phyloP scores from a whole-genome alignment of 2,888 invertebrate species.

The Nymphalis c-album region DNA sequence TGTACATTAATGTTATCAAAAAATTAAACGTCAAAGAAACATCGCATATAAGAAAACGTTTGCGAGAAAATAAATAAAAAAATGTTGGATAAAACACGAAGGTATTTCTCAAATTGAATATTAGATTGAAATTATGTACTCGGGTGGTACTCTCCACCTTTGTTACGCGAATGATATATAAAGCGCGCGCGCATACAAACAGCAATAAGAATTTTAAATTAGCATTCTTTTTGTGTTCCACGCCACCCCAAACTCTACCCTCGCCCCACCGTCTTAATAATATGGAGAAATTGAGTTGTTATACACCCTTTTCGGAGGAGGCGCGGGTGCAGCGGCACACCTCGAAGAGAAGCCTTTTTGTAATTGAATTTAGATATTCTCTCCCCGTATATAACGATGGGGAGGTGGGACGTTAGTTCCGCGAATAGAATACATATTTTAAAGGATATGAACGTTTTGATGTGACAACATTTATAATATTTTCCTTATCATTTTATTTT shows the following conservation, averaged over 20 bases:
- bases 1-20: too few relatives aligned
- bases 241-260: constrained; percentile 68
- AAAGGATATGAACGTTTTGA: constrained; percentile 67
- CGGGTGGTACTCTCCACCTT: constrained; percentile 69
- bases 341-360: constrained; percentile 76
- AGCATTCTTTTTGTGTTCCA: constrained; percentile 79
- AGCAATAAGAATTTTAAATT: constrained; percentile 80
- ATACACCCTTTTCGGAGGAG: constrained; percentile 76
- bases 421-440: constrained; percentile 50
- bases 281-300: constrained; percentile 81
- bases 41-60: constrained; percentile 57
- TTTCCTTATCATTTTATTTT: not conserved
- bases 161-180: constrained; percentile 78
- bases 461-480: constrained; percentile 53
- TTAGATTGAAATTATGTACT: constrained; percentile 81
- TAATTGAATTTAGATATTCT: constrained; percentile 81
- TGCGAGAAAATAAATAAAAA: constrained; percentile 68
- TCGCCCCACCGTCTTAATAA: constrained; percentile 76
- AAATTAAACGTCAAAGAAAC: not conserved
- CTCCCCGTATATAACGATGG: constrained; percentile 71
- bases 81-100: constrained; percentile 62
- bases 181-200: constrained; percentile 79
- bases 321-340: constrained; percentile 78
- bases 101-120: constrained; percentile 79
- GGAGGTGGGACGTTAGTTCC: constrained; percentile 67